Evolutionary conservation across 2,888 invertebrate genomes (phyloP), one percentile per base, ranked within the genome.

Genomic region (Rhingia rostrata): DNA sequence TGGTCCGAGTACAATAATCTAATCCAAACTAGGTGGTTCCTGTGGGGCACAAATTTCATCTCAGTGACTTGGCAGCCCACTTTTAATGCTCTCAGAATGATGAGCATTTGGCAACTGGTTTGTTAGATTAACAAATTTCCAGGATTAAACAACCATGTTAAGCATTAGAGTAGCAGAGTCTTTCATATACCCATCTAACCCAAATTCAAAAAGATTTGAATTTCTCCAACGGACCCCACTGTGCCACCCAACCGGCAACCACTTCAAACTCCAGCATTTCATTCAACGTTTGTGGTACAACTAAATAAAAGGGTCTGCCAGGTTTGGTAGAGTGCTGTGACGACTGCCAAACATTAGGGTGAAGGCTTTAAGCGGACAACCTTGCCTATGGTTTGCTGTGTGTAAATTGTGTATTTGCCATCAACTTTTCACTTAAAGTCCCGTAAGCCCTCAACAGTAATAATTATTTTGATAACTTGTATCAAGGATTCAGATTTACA

Each of bases 391-490:
- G 39, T 7, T 14, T 41, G n/a, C 6, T 14, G 35, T 49, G 30
- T n/a, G 30, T 32, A n/a, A 33, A 53, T 41, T 54, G 22, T 30
- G 51, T 78, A 67, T 83, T 83, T 78, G 39, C 43, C 49, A 78
- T 51, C 67, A 83, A 83, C 83, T 83, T 83, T 83, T 78, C 78
- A 78, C 83, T 83, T 83, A 73, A 78, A 73, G 63, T 33, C 73
- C 67, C 64, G 45, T 73, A 45, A 83, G 72, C 78, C 78, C 78
- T 83, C 78, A 56, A 63, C 73, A 61, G 78, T 78, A 73, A 67
- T 83, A 78, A 83, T 83, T 83, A 83, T 83, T 83, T 83, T 83
- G 83, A 83, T 73, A 83, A 78, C 78, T 73, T 78, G 73, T 78
- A 83, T 78, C 83, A 83, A 73, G 83, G 72, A 78, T 69, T 73